These are phyloP conservation scores for Procambarus clarkii DNA, from an alignment of 1,140 invertebrate genomes.

Conservation along the genomic window DNA sequence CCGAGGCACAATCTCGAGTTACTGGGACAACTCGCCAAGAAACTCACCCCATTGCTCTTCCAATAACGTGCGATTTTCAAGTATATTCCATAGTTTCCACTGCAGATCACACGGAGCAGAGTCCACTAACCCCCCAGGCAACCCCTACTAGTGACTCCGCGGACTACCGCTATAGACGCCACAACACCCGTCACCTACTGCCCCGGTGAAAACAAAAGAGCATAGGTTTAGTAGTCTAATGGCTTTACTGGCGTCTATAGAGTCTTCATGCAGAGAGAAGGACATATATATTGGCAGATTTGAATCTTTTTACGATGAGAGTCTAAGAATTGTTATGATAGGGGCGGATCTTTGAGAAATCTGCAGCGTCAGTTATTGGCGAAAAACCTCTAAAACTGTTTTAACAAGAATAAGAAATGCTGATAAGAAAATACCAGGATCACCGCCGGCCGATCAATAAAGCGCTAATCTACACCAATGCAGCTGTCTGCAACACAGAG, in stretches of 20 bases:
- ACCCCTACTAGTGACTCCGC: conserved; percentile 53
- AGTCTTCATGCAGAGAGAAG: neutral
- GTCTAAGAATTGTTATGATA: conserved; percentile 34
- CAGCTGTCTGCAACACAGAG: neutral
- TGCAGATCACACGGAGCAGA: conserved; percentile 34
- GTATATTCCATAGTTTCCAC: conserved; percentile 60
- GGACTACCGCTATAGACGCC: conserved; percentile 47
- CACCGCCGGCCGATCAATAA: neutral
- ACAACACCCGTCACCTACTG: neutral
- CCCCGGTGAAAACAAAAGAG: conserved; percentile 20
- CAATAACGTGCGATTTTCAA: conserved; percentile 43
- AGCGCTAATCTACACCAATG: neutral
- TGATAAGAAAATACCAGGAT: neutral
- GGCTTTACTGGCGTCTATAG: neutral
- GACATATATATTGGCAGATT: neutral
- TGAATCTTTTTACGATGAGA: neutral
- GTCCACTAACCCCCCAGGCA: conserved; percentile 62
- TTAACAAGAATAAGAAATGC: neutral
- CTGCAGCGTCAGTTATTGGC: conserved; percentile 56
- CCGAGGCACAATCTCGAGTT: neutral
- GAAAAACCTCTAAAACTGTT: conserved; percentile 23
- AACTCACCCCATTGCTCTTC: conserved; percentile 61
- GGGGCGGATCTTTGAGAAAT: conserved; percentile 60
- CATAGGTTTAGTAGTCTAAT: neutral
- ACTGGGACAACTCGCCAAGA: neutral